phyloP scores from a whole-genome alignment of 2,888 invertebrate genomes.

The Pachymerium ferrugineum region DNA sequence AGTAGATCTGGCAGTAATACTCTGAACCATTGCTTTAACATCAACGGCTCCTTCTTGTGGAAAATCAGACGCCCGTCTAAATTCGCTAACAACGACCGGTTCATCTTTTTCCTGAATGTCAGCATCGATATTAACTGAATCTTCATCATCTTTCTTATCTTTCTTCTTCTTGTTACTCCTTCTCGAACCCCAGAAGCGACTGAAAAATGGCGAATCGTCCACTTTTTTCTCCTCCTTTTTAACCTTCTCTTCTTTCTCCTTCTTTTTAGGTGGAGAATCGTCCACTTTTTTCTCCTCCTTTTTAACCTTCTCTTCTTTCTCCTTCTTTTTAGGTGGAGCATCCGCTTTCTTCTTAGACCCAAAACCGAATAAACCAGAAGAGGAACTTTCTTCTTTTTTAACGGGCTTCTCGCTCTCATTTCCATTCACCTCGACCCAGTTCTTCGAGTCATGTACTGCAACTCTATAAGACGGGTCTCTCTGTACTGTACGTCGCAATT shows the following conservation, averaged over 20 bases:
- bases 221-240: conserved; percentile 23
- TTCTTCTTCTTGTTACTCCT: conserved; percentile 30
- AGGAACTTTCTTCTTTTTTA: conserved; percentile 28
- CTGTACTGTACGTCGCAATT: neutral
- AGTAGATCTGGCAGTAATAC: conserved; percentile 21
- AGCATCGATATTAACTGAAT: neutral
- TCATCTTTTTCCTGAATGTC: neutral
- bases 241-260: neutral
- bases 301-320: conserved; percentile 5
- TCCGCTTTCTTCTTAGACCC: conserved; percentile 10
- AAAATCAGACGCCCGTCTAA: neutral
- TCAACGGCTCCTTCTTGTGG: conserved; percentile 16
- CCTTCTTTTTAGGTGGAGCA: neutral
- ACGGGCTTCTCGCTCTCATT: neutral
- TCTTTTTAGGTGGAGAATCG: too few relatives aligned
- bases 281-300: neutral
- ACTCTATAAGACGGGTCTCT: conserved; percentile 31
- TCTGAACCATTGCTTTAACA: conserved; percentile 32
- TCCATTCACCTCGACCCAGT: neutral
- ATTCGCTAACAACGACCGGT: neutral
- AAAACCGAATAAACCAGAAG: neutral
- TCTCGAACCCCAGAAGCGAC: conserved; percentile 31
- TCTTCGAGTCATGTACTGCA: conserved; percentile 2
- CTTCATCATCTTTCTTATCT: conserved; percentile 23
- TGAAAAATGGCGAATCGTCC: conserved; percentile 30